Evolutionary conservation across 2,888 invertebrate species (phyloP).

Genomic region (Scaptomyza reducta): DNA sequence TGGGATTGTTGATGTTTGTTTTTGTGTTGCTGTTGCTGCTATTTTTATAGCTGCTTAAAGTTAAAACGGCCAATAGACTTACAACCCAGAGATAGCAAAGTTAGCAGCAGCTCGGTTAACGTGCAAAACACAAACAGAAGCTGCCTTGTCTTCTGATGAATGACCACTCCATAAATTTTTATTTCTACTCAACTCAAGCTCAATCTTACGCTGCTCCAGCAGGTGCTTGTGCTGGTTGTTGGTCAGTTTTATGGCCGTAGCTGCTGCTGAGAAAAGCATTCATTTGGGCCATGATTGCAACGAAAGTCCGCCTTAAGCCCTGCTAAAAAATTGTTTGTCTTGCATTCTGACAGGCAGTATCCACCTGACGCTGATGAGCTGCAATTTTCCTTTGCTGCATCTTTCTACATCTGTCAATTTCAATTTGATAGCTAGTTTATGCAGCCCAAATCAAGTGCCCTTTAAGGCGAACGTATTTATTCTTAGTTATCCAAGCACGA

Average conservation of each 20-base stretch:
- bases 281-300: conserved; percentile 45
- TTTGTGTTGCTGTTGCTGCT: conserved; percentile 26
- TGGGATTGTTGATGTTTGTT: conserved; percentile 31
- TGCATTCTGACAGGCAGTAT: conserved; percentile 29
- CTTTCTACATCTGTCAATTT: conserved; percentile 19
- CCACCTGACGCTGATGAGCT: conserved; percentile 31
- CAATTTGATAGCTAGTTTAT: conserved; percentile 18
- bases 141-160: conserved; percentile 61
- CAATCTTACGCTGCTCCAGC: conserved; percentile 39
- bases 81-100: conserved; percentile 53
- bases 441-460: too few relatives aligned
- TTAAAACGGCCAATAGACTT: conserved; percentile 54
- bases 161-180: conserved; percentile 74
- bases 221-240: conserved; percentile 25
- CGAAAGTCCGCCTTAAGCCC: conserved; percentile 29
- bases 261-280: conserved; percentile 37
- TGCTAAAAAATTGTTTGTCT: conserved; percentile 50
- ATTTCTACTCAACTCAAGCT: conserved; percentile 69
- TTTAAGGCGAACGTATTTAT: too few relatives aligned
- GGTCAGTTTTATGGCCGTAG: conserved; percentile 62
- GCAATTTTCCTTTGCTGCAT: conserved; percentile 25
- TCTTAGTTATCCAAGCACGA: too few relatives aligned
- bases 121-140: conserved; percentile 40
- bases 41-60: conserved; percentile 62
- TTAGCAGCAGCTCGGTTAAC: conserved; percentile 34